Evolutionary conservation across 2,888 invertebrate genomes (phyloP), one percentile per base, ranked within the genome.

Genomic region (Catocala fraxini): DNA sequence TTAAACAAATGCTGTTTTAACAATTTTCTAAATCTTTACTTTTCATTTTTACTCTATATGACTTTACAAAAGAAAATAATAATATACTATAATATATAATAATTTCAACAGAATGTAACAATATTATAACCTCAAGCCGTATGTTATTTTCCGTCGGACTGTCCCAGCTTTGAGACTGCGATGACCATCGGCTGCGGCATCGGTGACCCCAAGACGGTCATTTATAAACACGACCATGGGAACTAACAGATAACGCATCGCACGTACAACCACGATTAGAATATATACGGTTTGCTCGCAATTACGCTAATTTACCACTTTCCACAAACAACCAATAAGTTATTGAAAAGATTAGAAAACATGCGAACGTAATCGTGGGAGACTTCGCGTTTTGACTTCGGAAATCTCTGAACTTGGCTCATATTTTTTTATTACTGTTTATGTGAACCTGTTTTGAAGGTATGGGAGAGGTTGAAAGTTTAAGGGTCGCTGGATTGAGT

Each of bases 191-290:
- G 77, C 69, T 73, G 77, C 84, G 79, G 82, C 89, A 90, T 90
- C 90, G 73, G 81, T 83, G 90, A 91, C 90, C 92, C 83, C 87
- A 76, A 82, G 84, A 82, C 91, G 91, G 91, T 91, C 93, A 91
- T 88, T 91, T 88, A 87, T 85, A 88, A 88, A 87, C 91, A 85
- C 90, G 89, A 83, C 89, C 91, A 88, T 93, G 93, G 92, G 93
- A 93, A 93, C 91, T 73, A 43, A 12, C 58, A 78, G 93, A 93
- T 93, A 93, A 81, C 86, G 74, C 89, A 93, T 92, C 92, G 88
- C 93, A 93, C 93, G 93, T 92, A 89, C 83, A 68, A 70, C 81
- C 56, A 77, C 82, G 86, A 89, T 88, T 87, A 88, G 75, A 86
- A 83, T 78, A 78, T 79, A 77, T 78, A 86, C 83, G 83, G 81